Evolutionary conservation across 1,140 invertebrate genomes (phyloP), one percentile per base, ranked within the genome.

Genomic region (Dufourea novaeangliae): DNA sequence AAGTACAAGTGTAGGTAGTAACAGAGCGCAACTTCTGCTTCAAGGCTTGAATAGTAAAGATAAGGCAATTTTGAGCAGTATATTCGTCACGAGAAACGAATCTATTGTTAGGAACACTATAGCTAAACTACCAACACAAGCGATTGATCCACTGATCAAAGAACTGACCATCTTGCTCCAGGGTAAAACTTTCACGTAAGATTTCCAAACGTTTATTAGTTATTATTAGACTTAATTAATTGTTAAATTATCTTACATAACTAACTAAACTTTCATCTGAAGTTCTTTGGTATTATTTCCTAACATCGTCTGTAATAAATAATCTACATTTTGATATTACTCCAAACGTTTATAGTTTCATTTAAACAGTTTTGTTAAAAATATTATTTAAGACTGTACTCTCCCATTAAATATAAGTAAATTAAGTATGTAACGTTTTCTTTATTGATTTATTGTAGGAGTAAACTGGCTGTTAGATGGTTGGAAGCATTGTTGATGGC

Each of bases 1-100:
- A 11, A 88, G 89, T 44, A 91, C 90, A 44, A 83, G 90, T 0
- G 91, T 95, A 74, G 93, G 94, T 78, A 94, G 92, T 66, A 97
- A 96, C 90, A 93, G 96, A 79, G 94, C 95, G 0, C 96, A 96
- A 78, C 91, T 97, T 32, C 87, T 97, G 1, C 93, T 97, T 63
- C 95, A 97, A 92, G 96, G 95, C 1, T 91, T 97, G 46, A 96
- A 96, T 79, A 97, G 96, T 83, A 95, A 96, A 86, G 96, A 97
- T 87, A 94, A 93, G 83, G 92, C 88, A 37, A 94, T 96, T 73
- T 83, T 96, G 5, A 89, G 90, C 22, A 93, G 89, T 17, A 95
- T 95, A 1, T 87, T 96, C 20, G 88, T 88, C 37, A 93, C 89
- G 56, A 93, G 91, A 50, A 94, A 95, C 77, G 93, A 93, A 84